A percentile compares a stretch with the other conserved stretches of the same genome.
Conservation (phyloP, 2,888 invertebrate species). For the Byasa hedistus region DNA sequence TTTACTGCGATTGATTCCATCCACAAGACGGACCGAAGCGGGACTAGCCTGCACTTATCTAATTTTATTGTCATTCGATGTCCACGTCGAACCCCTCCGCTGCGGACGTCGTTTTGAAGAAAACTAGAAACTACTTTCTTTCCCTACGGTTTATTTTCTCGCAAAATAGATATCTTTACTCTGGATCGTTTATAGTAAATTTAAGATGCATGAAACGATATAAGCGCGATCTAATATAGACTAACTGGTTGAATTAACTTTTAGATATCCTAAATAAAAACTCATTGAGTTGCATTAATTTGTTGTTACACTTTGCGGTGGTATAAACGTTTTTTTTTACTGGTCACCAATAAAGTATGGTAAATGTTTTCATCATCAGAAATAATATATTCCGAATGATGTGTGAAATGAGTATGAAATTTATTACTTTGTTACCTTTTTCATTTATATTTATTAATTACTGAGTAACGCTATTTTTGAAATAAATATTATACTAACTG, state of each 20-base stretch:
- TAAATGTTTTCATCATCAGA: too few species aligned
- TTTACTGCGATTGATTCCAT: slow-evolving; percentile 78
- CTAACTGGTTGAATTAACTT: background rate
- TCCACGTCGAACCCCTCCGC: slow-evolving; percentile 58
- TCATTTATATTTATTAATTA: too few species aligned
- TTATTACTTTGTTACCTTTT: too few species aligned
- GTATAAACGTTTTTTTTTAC: too few species aligned
- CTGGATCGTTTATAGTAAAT: slow-evolving; percentile 71
- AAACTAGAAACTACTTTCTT: slow-evolving; percentile 66
- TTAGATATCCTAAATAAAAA: background rate
- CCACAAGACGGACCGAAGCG: slow-evolving; percentile 65
- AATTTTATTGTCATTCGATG: slow-evolving; percentile 77
- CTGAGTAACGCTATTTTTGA: too few species aligned
- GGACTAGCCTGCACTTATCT: slow-evolving; percentile 76
- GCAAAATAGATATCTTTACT: slow-evolving; percentile 70
- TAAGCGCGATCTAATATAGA: background rate
- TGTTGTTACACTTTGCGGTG: too few species aligned
- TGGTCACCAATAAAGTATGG: too few species aligned
- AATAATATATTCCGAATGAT: too few species aligned
- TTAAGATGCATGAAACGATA: slow-evolving; percentile 49
- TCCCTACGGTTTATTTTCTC: slow-evolving; percentile 66
- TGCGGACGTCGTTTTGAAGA: slow-evolving; percentile 51
- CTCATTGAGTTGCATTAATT: background rate
- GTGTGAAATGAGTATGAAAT: too few species aligned
- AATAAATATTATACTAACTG: too few species aligned